A percentile compares a stretch with the other conserved stretches of the same genome.
These are phyloP conservation scores for Nesoenas mayeri DNA, from an alignment of 2,113 vertebrate genomes.

Conservation along the genomic window DNA sequence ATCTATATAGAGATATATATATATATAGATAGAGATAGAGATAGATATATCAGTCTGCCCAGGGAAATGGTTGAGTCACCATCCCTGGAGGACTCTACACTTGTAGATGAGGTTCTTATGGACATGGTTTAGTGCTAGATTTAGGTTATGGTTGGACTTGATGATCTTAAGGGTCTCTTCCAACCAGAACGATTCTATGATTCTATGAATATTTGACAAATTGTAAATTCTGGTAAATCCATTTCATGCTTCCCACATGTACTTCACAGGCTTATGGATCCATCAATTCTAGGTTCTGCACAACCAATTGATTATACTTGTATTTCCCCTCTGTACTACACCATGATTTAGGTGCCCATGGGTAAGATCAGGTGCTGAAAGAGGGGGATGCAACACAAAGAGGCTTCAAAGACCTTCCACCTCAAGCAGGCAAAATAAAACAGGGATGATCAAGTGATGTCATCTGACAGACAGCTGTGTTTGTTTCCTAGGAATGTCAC, in stretches of 20 bases:
- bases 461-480: neutral
- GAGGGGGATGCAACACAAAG: neutral
- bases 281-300: neutral
- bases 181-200: too few relatives aligned
- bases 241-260: neutral
- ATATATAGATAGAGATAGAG: too few relatives aligned
- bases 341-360: neutral
- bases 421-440: neutral
- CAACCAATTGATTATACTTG: neutral
- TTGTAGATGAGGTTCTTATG: too few relatives aligned
- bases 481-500: neutral
- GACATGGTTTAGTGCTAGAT: too few relatives aligned
- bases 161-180: too few relatives aligned
- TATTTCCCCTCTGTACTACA: neutral
- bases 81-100: too few relatives aligned
- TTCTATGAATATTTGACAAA: neutral
- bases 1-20: too few relatives aligned
- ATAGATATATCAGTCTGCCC: too few relatives aligned
- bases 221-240: neutral
- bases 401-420: neutral
- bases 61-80: too few relatives aligned
- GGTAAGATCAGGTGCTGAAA: neutral
- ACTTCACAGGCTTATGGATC: neutral
- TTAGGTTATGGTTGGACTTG: too few relatives aligned
- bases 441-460: neutral